These are phyloP conservation scores for Caiman crocodilus DNA, from an alignment of 2,797 vertebrate species.

Conservation along the genomic window DNA sequence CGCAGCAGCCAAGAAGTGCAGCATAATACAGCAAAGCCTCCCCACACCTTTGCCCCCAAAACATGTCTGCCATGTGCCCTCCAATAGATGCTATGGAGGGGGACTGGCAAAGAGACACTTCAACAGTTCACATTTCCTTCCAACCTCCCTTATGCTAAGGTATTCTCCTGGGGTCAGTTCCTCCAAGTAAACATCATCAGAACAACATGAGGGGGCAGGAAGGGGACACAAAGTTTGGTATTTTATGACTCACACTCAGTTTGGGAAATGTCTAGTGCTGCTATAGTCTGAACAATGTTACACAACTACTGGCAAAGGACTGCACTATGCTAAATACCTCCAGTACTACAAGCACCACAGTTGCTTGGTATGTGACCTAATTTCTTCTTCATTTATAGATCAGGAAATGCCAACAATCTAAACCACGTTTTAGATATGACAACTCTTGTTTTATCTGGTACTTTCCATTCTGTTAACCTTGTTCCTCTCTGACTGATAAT, in stretches of 20 bases:
- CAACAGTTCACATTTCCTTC: background rate
- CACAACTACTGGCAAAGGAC: slow-evolving; percentile 16
- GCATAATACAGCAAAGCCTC: background rate
- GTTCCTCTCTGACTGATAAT: slow-evolving; percentile 47
- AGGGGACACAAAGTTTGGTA: background rate
- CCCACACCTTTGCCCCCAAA: background rate
- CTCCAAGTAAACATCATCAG: background rate
- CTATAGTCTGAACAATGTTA: background rate
- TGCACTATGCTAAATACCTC: background rate
- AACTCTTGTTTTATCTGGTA: slow-evolving; percentile 42
- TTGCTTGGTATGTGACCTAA: slow-evolving; percentile 30
- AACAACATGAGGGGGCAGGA: background rate
- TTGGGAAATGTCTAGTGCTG: background rate
- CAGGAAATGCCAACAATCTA: slow-evolving; percentile 32
- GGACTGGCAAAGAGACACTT: background rate
- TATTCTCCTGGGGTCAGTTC: background rate
- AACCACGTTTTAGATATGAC: slow-evolving; percentile 43
- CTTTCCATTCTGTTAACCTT: slow-evolving; percentile 58
- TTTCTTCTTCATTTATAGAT: slow-evolving; percentile 57
- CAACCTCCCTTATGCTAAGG: background rate
- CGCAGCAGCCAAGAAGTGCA: background rate
- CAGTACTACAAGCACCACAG: background rate
- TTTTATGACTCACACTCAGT: background rate
- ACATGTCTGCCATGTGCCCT: background rate
- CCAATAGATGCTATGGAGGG: fast-evolving